Conservation (phyloP, 2,888 invertebrate species). For the Cybosia mesomella region DNA sequence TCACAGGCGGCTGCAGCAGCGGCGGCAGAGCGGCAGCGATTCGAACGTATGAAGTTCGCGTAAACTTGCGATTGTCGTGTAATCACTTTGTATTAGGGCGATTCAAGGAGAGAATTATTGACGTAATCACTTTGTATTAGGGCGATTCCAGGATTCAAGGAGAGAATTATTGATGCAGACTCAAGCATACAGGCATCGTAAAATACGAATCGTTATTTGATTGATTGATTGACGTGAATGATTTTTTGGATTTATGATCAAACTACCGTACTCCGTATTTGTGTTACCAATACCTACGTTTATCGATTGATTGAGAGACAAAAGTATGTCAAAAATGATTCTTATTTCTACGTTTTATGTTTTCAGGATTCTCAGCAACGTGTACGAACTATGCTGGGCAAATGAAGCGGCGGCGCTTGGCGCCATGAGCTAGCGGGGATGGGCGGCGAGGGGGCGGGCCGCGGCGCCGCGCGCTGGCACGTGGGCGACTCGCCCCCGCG, state of each 20-base stretch:
- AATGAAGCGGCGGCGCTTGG: conserved; percentile 74
- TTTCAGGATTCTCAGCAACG: conserved; percentile 49
- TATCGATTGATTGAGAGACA: neutral
- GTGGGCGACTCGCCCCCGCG: conserved; percentile 88
- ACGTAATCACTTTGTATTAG: neutral
- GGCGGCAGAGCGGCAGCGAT: too few relatives aligned
- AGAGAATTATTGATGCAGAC: neutral
- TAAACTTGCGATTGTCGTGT: too few relatives aligned
- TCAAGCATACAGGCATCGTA: too few relatives aligned
- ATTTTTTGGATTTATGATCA: too few relatives aligned
- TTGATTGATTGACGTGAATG: neutral
- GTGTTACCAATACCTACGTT: neutral
- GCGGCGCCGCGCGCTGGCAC: conserved; percentile 88
- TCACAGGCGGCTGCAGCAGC: too few relatives aligned
- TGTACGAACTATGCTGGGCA: conserved; percentile 65
- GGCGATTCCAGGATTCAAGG: too few relatives aligned
- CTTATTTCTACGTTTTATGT: neutral
- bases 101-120: neutral
- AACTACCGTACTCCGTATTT: too few relatives aligned
- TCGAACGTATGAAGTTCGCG: too few relatives aligned
- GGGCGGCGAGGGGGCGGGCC: conserved; percentile 89
- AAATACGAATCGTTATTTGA: neutral
- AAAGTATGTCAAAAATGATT: neutral
- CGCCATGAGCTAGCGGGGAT: conserved; percentile 85
- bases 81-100: too few relatives aligned